Base-by-base conservation (phyloP, 2,888 invertebrate genomes). In the Gymnoscelis rufifasciata region DNA sequence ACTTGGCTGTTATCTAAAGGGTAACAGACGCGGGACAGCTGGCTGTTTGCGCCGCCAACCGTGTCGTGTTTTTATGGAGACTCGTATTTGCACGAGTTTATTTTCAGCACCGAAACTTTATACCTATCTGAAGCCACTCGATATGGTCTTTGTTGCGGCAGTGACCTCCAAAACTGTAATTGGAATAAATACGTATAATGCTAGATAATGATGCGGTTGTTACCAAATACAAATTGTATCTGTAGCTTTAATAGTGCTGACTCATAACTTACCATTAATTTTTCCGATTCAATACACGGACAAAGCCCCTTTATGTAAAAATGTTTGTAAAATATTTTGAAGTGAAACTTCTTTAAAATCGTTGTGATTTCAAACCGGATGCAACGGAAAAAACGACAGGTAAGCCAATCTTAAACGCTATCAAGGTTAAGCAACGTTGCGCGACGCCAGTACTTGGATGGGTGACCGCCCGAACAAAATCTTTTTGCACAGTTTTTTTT, bases 91-190 rank as follows among this genome's bases (percentile, higher is more conserved):
- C 68, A 70, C 60, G 54, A 56, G 66, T 66, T 72, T 77, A 63
- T 77, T 83, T 84, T 83, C 83, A 84, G 77, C 61, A 64, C 68
- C 63, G 78, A 74, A 75, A 86, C 70, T 59, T 60, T 68, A 82
- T 66, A 71, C 66, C 41, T 51, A 51, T 10, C n/a, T 33, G 28
- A 56, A 52, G 74, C 71, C 76, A 79, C 64, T 55, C 57, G 63
- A 78, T 50, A 69, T 68, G 53, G 43, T 65, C 60, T 56, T 51
- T 58, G 54, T 57, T 53, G 51, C 60, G 60, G 61, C 55, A 55
- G 50, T 56, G 61, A 64, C 62, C 65, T 64, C 59, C 56, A 59
- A 52, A 59, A 52, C 40, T 31, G 35, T 33, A 39, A 41, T 35
- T 33, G 26, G 24, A 27, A 14, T 26, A 5, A 24, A 24, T 41